phyloP scores from a whole-genome alignment of 2,888 invertebrate species.

The Omphaloscelis lunosa region DNA sequence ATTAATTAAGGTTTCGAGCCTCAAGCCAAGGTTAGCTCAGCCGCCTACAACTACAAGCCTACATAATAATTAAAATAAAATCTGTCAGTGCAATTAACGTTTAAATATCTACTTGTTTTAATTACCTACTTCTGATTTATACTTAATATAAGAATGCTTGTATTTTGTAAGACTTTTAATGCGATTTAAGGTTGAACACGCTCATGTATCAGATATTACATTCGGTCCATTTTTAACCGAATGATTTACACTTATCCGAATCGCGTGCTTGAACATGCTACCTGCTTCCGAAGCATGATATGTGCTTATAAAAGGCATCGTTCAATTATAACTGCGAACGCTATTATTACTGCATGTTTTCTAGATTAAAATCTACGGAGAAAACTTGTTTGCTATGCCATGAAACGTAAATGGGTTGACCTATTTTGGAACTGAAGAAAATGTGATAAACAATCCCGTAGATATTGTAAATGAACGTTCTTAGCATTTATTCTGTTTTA shows the following conservation, averaged over 20 bases:
- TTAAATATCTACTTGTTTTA: background rate
- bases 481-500: background rate
- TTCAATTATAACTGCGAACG: constrained; percentile 36
- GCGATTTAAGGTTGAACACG: background rate
- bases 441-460: constrained; percentile 5
- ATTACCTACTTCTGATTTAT: constrained; percentile 10
- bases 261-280: constrained; percentile 43
- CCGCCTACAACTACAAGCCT: constrained; percentile 19
- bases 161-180: background rate
- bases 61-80: constrained; percentile 17
- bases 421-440: constrained; percentile 23
- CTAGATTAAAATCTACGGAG: constrained; percentile 47
- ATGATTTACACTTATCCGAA: constrained; percentile 20
- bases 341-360: constrained; percentile 38
- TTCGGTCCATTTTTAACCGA: constrained; percentile 6
- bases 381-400: constrained; percentile 34
- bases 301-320: constrained; percentile 47
- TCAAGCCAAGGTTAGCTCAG: constrained; percentile 47
- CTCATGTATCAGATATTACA: background rate
- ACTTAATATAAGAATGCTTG: background rate
- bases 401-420: constrained; percentile 17
- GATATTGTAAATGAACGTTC: constrained; percentile 3
- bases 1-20: constrained; percentile 43
- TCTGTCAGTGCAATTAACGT: constrained; percentile 5
- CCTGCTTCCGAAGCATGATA: constrained; percentile 53